These are phyloP conservation scores for Enteromius fasciolatus DNA, from an alignment of 2,797 vertebrate genomes.

Conservation along the genomic window DNA sequence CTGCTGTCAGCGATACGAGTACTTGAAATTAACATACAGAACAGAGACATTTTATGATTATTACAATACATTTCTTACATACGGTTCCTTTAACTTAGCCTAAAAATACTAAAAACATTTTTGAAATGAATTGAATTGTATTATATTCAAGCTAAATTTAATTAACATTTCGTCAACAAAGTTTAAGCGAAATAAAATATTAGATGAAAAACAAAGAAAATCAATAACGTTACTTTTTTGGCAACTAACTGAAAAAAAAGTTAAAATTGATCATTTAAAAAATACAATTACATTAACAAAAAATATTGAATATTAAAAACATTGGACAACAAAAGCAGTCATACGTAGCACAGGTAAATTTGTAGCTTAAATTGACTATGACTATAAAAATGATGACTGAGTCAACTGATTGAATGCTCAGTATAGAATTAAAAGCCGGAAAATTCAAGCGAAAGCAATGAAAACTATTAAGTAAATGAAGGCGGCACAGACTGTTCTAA, in stretches of 20 bases:
- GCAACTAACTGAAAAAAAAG: background rate
- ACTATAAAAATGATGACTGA: background rate
- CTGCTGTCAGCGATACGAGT: too few species aligned
- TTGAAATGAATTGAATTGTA: background rate
- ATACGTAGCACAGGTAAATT: background rate
- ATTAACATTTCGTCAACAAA: background rate
- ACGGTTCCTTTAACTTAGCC: background rate
- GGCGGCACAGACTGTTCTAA: background rate
- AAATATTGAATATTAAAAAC: too few species aligned
- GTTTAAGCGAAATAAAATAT: background rate
- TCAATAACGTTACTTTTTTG: background rate
- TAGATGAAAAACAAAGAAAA: background rate
- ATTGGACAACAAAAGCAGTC: background rate
- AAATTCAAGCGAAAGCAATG: background rate
- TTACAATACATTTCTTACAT: too few species aligned
- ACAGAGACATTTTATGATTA: too few species aligned
- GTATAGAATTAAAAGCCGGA: background rate
- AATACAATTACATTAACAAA: too few species aligned
- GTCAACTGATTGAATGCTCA: background rate
- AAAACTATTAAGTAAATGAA: background rate
- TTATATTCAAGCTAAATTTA: background rate
- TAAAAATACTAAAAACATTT: background rate
- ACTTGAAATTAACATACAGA: too few species aligned
- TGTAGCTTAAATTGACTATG: background rate
- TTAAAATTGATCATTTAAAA: background rate